These are phyloP conservation scores for Microctonus hyperodae DNA, from an alignment of 2,888 invertebrate species.

Conservation along the genomic window DNA sequence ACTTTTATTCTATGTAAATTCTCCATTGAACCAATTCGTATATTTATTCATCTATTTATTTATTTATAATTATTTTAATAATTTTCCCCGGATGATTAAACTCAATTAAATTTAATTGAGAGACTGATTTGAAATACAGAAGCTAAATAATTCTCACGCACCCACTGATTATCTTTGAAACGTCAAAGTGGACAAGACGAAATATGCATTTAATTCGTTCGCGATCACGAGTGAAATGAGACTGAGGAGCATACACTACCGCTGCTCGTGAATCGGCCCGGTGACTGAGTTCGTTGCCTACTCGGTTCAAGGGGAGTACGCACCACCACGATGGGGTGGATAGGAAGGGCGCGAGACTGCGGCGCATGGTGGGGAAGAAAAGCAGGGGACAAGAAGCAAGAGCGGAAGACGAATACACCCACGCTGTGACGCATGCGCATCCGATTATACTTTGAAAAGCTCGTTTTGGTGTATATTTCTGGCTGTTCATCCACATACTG, in stretches of 20 bases:
- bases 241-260: conserved; percentile 43
- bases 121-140: too few relatives aligned
- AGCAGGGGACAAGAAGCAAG: conserved; percentile 39
- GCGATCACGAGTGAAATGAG: conserved; percentile 21
- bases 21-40: neutral
- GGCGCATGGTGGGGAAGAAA: conserved; percentile 37
- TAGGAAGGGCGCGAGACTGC: conserved; percentile 37
- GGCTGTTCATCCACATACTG: neutral
- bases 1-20: neutral
- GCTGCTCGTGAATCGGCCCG: conserved; percentile 59
- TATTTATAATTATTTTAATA: neutral
- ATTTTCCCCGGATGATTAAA: neutral
- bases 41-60: neutral
- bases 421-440: conserved; percentile 51
- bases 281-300: conserved; percentile 53
- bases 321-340: conserved; percentile 46
- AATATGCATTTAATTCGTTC: neutral
- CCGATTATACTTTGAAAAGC: conserved; percentile 1
- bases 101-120: too few relatives aligned
- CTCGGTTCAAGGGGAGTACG: conserved; percentile 43
- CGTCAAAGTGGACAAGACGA: neutral
- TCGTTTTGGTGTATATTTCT: conserved; percentile 20
- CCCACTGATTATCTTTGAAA: neutral
- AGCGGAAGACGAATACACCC: conserved; percentile 56
- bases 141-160: too few relatives aligned